Evolutionary conservation across 2,888 invertebrate genomes (phyloP).

Genomic region (Plusia festucae): DNA sequence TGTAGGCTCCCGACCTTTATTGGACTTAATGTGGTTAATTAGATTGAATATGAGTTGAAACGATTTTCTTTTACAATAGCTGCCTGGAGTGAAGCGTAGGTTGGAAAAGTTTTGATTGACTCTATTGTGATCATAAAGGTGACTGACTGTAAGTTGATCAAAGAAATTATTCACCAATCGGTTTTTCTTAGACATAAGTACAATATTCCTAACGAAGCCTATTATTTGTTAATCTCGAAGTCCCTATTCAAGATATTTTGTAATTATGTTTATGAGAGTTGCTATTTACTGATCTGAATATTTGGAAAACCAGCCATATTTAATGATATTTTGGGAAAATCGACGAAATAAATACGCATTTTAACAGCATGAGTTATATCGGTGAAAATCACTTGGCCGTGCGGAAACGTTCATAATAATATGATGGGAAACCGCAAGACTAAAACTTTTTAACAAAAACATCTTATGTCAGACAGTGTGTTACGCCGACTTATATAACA

Average conservation of each 20-base stretch:
- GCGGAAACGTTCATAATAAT: conserved; percentile 56
- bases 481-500: conserved; percentile 76
- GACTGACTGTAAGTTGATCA: conserved; percentile 17
- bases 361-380: conserved; percentile 17
- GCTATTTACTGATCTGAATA: neutral
- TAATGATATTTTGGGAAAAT: neutral
- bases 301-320: neutral
- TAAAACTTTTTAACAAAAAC: conserved; percentile 52
- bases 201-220: neutral
- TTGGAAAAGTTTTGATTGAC: conserved; percentile 42
- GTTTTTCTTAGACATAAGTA: conserved; percentile 11
- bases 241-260: neutral
- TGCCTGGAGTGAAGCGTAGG: conserved; percentile 29
- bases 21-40: conserved; percentile 48
- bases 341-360: neutral
- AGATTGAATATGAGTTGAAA: conserved; percentile 27
- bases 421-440: conserved; percentile 47
- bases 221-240: neutral
- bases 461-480: conserved; percentile 65
- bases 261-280: neutral
- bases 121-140: conserved; percentile 36
- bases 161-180: conserved; percentile 18
- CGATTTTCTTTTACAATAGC: conserved; percentile 35
- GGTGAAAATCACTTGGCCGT: conserved; percentile 40
- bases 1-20: conserved; percentile 36